These are phyloP conservation scores for Coranthus polyacanthus DNA, from an alignment of 2,797 vertebrate genomes.

Conservation along the genomic window DNA sequence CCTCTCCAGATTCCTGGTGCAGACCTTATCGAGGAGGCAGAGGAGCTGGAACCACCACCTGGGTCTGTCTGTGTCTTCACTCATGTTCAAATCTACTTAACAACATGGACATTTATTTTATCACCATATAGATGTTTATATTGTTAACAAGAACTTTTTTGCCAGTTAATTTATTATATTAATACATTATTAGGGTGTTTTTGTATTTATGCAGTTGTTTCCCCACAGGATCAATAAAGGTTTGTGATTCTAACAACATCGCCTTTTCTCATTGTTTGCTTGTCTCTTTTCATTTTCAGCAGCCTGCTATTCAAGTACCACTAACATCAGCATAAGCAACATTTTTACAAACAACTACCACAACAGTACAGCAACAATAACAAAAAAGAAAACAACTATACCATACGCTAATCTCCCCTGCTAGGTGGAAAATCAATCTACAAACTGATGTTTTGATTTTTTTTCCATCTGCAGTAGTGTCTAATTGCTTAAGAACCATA, in stretches of 20 bases:
- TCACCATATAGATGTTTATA: too few relatives aligned
- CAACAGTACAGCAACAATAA: background rate
- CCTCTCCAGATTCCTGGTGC: too few relatives aligned
- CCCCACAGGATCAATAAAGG: background rate
- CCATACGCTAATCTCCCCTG: background rate
- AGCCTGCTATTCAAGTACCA: background rate
- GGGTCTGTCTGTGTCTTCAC: too few relatives aligned
- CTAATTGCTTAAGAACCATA: constrained; percentile 29
- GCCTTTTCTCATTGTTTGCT: too few relatives aligned
- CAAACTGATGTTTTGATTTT: constrained; percentile 33
- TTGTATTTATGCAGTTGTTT: background rate
- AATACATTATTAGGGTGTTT: too few relatives aligned
- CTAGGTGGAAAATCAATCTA: constrained; percentile 29
- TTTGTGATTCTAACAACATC: too few relatives aligned
- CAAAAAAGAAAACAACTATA: background rate
- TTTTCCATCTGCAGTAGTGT: background rate
- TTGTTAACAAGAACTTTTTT: too few relatives aligned
- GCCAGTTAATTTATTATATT: too few relatives aligned
- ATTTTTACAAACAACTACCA: background rate
- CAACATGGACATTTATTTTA: too few relatives aligned
- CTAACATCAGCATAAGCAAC: background rate
- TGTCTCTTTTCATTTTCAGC: background rate
- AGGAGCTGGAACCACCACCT: too few relatives aligned
- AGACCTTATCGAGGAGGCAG: too few relatives aligned
- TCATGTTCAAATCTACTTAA: too few relatives aligned